Evolutionary conservation across 2,888 invertebrate species (phyloP), one percentile per base, ranked within the genome.

Genomic region (Gisinianus flammeolus): DNA sequence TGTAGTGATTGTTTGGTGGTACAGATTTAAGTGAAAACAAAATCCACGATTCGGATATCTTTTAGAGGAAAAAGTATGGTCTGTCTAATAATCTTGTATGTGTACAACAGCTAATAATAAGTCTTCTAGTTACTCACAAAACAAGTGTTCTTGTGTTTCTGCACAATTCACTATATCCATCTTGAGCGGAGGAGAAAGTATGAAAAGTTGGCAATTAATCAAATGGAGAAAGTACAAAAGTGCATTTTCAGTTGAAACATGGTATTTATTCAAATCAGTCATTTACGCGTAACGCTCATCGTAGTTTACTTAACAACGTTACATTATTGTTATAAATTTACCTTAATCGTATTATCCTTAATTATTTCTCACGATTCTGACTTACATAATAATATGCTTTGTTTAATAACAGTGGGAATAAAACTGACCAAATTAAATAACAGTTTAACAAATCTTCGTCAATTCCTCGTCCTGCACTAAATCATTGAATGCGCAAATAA

Each of bases 251-350:
- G 12, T 44, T 44, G 19, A 44, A 44, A 74, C 64, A 44, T 64
- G 64, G 73, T 74, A 58, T 62, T 74, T 74, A 74, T 74, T 74
- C 73, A 74, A 74, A 74, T 74, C 73, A 74, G 73, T 74, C 73
- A 74, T 35, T 74, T 74, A 26, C 12, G 12, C 26, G 64, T 64
- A 64, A 74, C 73, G 73, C 44, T 28, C 73, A 52, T 44, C 73
- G 73, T 33, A 74, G 31, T 72, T 30, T 19, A 58, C 72, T 33
- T 72, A 72, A 72, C 72, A 54, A 72, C 58, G 72, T 54, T 72
- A 62, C 26, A 62, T 10, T 44, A 44, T 44, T 44, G 44, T 44
- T 16, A 44, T 44, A 44, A 8, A 35, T 8, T 35, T 35, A 35
- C 12, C 5, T 8, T 35, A 56, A 56, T 56, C 56, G 19, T 56